A percentile compares a stretch with the other conserved stretches of the same genome.
These are phyloP conservation scores for Thomomys bottae DNA, from an alignment of 2,113 vertebrate species.

Conservation along the genomic window DNA sequence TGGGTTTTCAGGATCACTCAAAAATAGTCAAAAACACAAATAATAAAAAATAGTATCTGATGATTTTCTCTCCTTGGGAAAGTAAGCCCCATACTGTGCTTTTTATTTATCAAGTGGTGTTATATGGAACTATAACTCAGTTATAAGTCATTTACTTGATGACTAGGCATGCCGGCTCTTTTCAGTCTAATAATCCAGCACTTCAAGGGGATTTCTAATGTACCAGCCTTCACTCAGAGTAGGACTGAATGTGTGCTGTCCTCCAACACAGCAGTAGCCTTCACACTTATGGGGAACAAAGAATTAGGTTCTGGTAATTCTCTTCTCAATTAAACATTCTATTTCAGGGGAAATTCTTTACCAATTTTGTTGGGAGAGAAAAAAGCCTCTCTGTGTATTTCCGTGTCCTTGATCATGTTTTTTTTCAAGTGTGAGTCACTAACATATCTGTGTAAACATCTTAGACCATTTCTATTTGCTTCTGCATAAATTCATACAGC, in stretches of 20 bases:
- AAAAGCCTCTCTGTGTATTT: conserved; percentile 57
- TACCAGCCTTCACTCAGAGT: conserved; percentile 3
- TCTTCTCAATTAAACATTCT: neutral
- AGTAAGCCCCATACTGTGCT: neutral
- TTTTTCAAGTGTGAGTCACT: conserved; percentile 64
- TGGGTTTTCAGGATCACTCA: neutral
- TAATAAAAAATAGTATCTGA: conserved; percentile 11
- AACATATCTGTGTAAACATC: conserved; percentile 55
- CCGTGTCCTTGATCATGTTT: conserved; percentile 52
- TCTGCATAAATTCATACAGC: conserved; percentile 59
- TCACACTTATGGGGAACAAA: conserved; percentile 57
- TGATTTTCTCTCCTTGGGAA: conserved; percentile 21
- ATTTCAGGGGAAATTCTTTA: conserved; percentile 1
- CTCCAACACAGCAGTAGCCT: conserved; percentile 60
- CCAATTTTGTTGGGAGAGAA: conserved; percentile 55
- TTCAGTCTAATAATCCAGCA: conserved; percentile 57
- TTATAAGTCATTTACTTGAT: conserved; percentile 56
- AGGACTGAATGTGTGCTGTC: conserved; percentile 4
- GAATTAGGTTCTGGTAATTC: conserved; percentile 19
- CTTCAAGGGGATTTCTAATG: conserved; percentile 61
- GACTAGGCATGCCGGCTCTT: conserved; percentile 1
- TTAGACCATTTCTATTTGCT: conserved; percentile 68
- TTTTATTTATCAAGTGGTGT: conserved; percentile 50
- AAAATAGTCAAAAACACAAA: conserved; percentile 31
- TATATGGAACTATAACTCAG: conserved; percentile 32